Evolutionary conservation across 2,113 vertebrate species (phyloP).

Genomic region (Archilochus colubris): DNA sequence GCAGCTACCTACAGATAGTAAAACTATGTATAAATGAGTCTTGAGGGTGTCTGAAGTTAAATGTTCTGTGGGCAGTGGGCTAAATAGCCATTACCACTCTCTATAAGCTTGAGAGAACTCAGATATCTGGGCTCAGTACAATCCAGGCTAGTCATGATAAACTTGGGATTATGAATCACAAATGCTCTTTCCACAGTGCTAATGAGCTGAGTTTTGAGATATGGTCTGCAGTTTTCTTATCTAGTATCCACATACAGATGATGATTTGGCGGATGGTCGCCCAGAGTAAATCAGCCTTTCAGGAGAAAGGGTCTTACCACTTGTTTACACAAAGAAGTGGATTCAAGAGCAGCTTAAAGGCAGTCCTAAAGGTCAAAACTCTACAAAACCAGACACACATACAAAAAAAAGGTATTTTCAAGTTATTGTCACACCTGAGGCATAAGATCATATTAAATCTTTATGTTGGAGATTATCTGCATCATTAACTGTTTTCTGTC

Average conservation of each 20-base stretch:
- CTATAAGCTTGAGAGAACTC: background rate
- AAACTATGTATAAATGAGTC: background rate
- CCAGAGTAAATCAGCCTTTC: background rate
- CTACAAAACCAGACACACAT: background rate
- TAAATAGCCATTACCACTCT: background rate
- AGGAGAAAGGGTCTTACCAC: background rate
- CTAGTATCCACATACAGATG: background rate
- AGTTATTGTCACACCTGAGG: background rate
- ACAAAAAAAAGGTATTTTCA: background rate
- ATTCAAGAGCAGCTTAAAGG: background rate
- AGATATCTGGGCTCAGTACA: background rate
- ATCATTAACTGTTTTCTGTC: background rate
- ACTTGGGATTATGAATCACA: background rate
- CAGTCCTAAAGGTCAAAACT: background rate
- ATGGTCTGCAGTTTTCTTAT: background rate
- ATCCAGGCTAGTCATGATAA: background rate
- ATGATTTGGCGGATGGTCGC: background rate
- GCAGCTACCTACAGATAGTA: background rate
- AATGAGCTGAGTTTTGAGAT: background rate
- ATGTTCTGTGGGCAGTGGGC: background rate
- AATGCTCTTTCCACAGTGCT: background rate
- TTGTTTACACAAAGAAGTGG: background rate
- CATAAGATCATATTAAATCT: conserved; percentile 7
- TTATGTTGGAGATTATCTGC: conserved; percentile 8
- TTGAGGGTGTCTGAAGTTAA: background rate